Evolutionary conservation across 2,113 vertebrate genomes (phyloP).

Genomic region (Coracopsis vasa): DNA sequence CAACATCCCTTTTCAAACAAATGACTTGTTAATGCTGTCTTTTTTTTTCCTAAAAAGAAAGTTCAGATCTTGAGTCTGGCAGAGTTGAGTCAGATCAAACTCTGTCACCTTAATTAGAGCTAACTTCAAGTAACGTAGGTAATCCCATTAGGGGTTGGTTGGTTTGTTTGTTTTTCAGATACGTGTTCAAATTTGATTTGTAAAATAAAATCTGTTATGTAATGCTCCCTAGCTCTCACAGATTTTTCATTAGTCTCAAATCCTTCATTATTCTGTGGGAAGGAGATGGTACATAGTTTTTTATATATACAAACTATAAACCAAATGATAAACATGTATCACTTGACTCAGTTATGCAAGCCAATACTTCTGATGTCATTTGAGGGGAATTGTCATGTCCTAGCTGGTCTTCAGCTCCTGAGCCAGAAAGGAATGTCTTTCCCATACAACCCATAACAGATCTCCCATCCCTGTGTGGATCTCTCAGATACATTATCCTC

Average conservation of each 20-base stretch:
- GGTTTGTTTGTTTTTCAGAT: background rate
- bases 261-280: background rate
- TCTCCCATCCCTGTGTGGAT: background rate
- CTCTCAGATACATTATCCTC: background rate
- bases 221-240: background rate
- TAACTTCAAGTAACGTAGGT: background rate
- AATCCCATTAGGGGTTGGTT: background rate
- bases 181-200: background rate
- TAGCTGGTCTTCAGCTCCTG: background rate
- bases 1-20: background rate
- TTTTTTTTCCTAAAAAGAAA: background rate
- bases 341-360: background rate
- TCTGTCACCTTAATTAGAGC: background rate
- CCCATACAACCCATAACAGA: background rate
- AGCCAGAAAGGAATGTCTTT: background rate
- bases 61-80: background rate
- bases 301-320: background rate
- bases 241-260: background rate
- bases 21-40: background rate
- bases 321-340: background rate
- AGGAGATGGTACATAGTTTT: background rate
- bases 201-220: background rate
- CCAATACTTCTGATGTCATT: background rate
- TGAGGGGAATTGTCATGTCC: background rate
- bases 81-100: background rate